A percentile compares a stretch with the other conserved stretches of the same genome.
Conservation (phyloP, 2,113 vertebrate genomes). For the Aegithalos caudatus region DNA sequence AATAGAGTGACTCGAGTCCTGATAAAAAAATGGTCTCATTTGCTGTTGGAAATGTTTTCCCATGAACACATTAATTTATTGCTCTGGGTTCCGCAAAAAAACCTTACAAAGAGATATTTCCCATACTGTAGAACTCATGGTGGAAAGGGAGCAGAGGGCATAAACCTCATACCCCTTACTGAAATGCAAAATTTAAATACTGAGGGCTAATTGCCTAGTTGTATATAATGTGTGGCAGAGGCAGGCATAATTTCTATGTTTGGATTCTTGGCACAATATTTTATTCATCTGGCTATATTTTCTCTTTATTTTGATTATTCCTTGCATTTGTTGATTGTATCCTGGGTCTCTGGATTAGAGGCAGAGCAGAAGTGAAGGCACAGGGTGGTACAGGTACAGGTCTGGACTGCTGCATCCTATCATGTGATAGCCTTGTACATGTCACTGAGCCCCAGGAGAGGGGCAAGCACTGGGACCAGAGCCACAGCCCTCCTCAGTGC, state of each 20-base stretch:
- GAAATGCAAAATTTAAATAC: neutral
- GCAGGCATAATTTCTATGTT: neutral
- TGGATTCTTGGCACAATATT: neutral
- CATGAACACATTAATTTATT: neutral
- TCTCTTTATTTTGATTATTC: neutral
- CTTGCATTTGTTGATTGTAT: neutral
- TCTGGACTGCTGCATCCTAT: accelerated
- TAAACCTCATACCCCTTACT: neutral
- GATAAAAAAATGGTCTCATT: neutral
- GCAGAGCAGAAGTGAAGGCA: neutral
- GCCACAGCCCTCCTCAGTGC: neutral
- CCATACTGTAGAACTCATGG: neutral
- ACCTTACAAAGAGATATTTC: neutral
- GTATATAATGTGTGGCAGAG: neutral
- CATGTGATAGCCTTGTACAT: accelerated
- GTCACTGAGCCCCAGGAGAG: neutral
- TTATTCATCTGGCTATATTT: neutral
- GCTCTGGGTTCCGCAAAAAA: neutral
- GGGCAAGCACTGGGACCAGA: accelerated
- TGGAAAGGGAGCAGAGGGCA: neutral
- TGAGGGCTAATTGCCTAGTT: neutral
- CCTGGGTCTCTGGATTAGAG: neutral
- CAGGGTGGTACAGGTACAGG: accelerated
- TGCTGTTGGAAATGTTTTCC: neutral
- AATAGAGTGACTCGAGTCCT: neutral